Evolutionary conservation across 2,888 invertebrate genomes (phyloP).

Genomic region (Corbicula japonica): DNA sequence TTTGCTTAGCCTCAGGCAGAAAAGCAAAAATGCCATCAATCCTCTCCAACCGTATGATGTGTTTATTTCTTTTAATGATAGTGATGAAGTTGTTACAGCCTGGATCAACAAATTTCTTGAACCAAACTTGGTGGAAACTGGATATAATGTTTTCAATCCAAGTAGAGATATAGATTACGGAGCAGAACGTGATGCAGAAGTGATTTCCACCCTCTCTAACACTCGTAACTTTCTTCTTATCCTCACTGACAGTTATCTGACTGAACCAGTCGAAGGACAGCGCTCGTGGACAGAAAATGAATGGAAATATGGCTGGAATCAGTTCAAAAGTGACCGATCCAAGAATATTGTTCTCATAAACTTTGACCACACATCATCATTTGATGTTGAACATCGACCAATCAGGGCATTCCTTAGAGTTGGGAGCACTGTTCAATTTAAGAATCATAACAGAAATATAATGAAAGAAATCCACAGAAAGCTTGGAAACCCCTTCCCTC

Average conservation of each 20-base stretch:
- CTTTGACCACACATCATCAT: slow-evolving; percentile 24
- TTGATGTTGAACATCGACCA: neutral
- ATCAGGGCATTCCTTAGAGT: slow-evolving; percentile 27
- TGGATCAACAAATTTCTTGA: slow-evolving; percentile 40
- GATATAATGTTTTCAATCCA: slow-evolving; percentile 37
- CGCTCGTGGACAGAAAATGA: slow-evolving; percentile 23
- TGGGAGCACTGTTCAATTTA: slow-evolving; percentile 15
- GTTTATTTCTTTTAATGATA: slow-evolving; percentile 42
- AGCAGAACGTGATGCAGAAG: slow-evolving; percentile 2
- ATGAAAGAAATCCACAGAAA: slow-evolving; percentile 19
- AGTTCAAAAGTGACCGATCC: slow-evolving; percentile 2
- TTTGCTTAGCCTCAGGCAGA: slow-evolving; percentile 12
- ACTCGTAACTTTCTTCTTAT: slow-evolving; percentile 20
- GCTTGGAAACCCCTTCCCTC: neutral
- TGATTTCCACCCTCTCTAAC: neutral
- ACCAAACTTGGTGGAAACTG: slow-evolving; percentile 5
- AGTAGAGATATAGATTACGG: slow-evolving; percentile 28
- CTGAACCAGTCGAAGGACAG: neutral
- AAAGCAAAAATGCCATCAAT: neutral
- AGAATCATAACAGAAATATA: slow-evolving; percentile 7
- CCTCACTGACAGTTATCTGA: slow-evolving; percentile 1
- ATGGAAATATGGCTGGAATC: slow-evolving; percentile 33
- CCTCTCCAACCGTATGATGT: slow-evolving; percentile 31
- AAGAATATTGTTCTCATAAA: slow-evolving; percentile 24
- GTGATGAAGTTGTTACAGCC: slow-evolving; percentile 16